Base-by-base conservation (phyloP, 2,797 vertebrate species). In the Geotrypetes seraphini region DNA sequence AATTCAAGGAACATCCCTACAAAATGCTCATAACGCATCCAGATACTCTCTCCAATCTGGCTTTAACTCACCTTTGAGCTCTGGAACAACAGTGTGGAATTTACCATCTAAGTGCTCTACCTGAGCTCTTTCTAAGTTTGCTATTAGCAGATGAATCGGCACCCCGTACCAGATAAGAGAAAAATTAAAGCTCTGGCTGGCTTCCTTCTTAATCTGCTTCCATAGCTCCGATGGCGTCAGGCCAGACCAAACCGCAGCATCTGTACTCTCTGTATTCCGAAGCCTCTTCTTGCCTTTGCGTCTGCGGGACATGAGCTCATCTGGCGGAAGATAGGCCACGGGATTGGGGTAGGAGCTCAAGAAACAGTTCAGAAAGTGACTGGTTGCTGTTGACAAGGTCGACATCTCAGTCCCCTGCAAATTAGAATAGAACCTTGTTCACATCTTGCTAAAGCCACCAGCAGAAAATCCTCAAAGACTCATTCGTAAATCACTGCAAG, bases 341-440 rank as follows among this genome's bases (percentile, higher is more conserved):
- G 46, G 41, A 21, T 50, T 50, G 9, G 41, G 33, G 22, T 49
- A 46, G 26, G 51, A 55, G 29, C 51, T 55, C 25, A 55, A 15
- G 13, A 89, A 64, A 61, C 86, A 88, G 59, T 82, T 81, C 25
- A 86, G 67, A 53, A 87, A 89, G 52, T 88, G 87, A 59, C 84
- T 86, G 36, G 79, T 53, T 11, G 86, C 87, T 47, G 72, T 60
- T 6, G 85, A 82, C 14, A 88, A 56, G 38, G 65, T 78, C 1
- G 83, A 69, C 28, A 81, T 43, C 9, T 89, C 86, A 43, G 88
- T 72, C 6, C 77, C 80, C 87, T 83, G 42, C 7, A 4, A 13
- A n/a, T n/a, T n/a, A 11, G 16, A 12, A 21, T 12, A 20, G 35
- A 16, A 10, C 10, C 28, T 12, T 29, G 7, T 23, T 14, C 14